phyloP scores from a whole-genome alignment of 2,888 invertebrate genomes.

The Iselma pallidipennis region DNA sequence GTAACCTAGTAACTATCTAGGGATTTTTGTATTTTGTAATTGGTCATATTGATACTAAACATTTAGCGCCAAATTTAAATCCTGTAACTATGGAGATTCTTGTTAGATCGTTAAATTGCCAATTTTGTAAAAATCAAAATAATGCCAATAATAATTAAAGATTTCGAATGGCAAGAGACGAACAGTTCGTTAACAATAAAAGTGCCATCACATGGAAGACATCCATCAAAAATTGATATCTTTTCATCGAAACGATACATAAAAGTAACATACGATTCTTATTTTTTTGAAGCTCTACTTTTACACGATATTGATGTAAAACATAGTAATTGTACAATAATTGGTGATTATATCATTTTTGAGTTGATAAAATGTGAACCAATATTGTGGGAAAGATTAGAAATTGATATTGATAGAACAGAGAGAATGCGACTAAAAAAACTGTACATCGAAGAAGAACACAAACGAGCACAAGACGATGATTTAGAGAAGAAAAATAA shows the following conservation, averaged over 20 bases:
- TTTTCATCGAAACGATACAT: slow-evolving; percentile 71
- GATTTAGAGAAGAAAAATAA: slow-evolving; percentile 60
- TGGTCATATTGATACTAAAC: not conserved
- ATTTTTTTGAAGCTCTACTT: slow-evolving; percentile 76
- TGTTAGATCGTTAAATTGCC: not conserved
- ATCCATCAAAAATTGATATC: slow-evolving; percentile 68
- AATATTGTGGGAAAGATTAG: slow-evolving; percentile 63
- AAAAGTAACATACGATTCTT: slow-evolving; percentile 74
- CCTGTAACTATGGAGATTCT: not conserved
- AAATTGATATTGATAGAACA: slow-evolving; percentile 60
- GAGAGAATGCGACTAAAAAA: slow-evolving; percentile 63
- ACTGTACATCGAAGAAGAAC: slow-evolving; percentile 62
- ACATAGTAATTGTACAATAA: slow-evolving; percentile 65
- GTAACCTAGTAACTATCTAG: slow-evolving; percentile 34
- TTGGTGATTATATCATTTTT: slow-evolving; percentile 66
- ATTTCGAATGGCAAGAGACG: slow-evolving; percentile 78
- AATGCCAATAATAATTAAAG: slow-evolving; percentile 77
- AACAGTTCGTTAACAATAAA: slow-evolving; percentile 63
- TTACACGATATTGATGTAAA: slow-evolving; percentile 63
- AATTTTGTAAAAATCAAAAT: slow-evolving; percentile 5
- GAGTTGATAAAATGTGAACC: slow-evolving; percentile 66
- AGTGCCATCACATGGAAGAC: slow-evolving; percentile 67
- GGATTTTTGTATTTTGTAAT: not conserved
- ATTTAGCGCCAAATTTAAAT: not conserved
- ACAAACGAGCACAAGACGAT: slow-evolving; percentile 61